Conservation (phyloP, 1,140 invertebrate species). For the Subanguina moxae region DNA sequence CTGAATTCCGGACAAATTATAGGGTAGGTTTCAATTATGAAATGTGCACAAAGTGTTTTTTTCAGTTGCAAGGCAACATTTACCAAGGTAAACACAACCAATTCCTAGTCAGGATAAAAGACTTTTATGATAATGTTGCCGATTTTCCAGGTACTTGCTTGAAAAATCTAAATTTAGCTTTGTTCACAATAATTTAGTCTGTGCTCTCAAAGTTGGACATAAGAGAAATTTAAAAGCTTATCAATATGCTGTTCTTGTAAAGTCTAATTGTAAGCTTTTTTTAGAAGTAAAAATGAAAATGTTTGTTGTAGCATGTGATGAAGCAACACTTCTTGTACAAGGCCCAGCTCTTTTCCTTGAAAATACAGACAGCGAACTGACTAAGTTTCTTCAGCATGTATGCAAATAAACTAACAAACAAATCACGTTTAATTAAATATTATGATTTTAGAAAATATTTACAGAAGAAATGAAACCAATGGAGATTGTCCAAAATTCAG, state of each 20-base stretch:
- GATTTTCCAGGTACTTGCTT: neutral
- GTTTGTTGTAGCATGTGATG: neutral
- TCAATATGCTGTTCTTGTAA: neutral
- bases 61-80: neutral
- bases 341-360: neutral
- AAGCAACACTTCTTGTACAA: neutral
- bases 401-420: neutral
- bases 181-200: neutral
- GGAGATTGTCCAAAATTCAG: neutral
- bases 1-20: too few relatives aligned
- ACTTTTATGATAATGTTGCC: neutral
- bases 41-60: too few relatives aligned
- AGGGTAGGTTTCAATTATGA: too few relatives aligned
- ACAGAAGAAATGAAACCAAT: conserved; percentile 2
- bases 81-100: neutral
- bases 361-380: neutral
- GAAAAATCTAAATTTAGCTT: too few relatives aligned
- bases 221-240: neutral
- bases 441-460: neutral
- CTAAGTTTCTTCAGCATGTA: conserved; percentile 5
- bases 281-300: neutral
- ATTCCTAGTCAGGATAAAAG: neutral
- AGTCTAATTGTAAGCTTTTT: neutral
- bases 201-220: neutral
- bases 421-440: neutral